Evolutionary conservation across 2,797 vertebrate species (phyloP), one percentile per base, ranked within the genome.

Genomic region (Erithacus rubecula): DNA sequence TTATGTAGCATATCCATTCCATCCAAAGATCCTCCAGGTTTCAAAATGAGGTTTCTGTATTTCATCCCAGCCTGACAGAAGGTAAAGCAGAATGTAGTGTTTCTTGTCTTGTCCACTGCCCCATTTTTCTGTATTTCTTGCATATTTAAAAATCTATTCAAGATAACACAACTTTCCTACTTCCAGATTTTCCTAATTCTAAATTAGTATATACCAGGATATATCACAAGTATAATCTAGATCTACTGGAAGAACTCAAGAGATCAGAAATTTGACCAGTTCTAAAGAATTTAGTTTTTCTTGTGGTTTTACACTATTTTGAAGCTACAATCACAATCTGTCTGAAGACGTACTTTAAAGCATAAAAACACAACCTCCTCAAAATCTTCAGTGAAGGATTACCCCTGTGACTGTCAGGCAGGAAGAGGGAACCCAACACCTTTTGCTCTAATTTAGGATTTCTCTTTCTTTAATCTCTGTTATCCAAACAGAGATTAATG

Each of bases 11-110:
- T 99, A 92, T 99, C 98, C 98, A 98, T 98, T 58, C 99, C 99
- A 89, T 99, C 99, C 96, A 98, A 97, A 65, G 99, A 99, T 89
- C 99, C 99, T 17, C 99, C 99, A 21, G 98, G 97, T 96, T 99
- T 99, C 96, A 99, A 98, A 90, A 99, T 98, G 92, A 98, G 97
- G 75, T 97, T 98, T 96, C 98, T 98, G 98, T 99, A 99, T 96
- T 99, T 99, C 96, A 97, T 98, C 80, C 99, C 99, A 92, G 99
- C 98, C 99, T 99, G 94, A 96, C 32, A 97, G 95, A 96, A 93
- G 44, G 41, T 70, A 97, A 97, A 97, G 93, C 74, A 97, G 89
- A 95, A 95, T 26, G 74, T 97, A 97, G 12, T 41, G 59, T 49
- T 83, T 83, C 51, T 65, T 41, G 53, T 19, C 19, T 52, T 65